phyloP scores from a whole-genome alignment of 2,113 vertebrate species.

The Daboia siamensis region DNA sequence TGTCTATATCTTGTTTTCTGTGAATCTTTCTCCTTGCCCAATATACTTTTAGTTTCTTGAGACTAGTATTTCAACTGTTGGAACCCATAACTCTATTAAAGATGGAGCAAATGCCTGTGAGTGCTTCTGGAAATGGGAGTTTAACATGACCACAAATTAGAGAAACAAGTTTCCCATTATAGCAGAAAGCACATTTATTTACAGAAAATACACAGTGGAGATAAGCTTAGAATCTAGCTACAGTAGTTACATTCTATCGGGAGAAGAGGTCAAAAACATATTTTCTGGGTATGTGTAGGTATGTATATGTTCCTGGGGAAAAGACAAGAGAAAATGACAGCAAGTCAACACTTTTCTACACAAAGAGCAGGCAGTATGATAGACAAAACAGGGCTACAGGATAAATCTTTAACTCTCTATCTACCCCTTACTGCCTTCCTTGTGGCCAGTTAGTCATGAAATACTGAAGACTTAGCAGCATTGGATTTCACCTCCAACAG shows the following conservation, averaged over 20 bases:
- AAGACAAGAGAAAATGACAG: background rate
- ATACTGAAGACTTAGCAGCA: background rate
- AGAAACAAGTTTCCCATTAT: background rate
- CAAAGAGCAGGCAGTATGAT: no score
- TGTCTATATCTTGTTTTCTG: background rate
- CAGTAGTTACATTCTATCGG: background rate
- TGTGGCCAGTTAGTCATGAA: background rate
- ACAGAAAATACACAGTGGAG: background rate
- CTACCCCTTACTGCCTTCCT: background rate
- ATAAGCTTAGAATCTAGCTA: background rate
- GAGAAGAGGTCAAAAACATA: background rate
- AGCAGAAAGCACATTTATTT: background rate
- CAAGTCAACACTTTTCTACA: no score
- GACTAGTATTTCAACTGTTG: background rate
- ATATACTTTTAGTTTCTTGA: background rate
- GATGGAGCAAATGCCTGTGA: background rate
- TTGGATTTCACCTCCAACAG: background rate
- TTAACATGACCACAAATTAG: background rate
- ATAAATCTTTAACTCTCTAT: background rate
- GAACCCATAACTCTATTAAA: background rate
- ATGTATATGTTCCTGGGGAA: background rate
- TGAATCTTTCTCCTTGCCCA: background rate
- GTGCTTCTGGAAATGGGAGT: background rate
- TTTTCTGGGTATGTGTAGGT: background rate
- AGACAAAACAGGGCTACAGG: background rate